phyloP scores from a whole-genome alignment of 2,797 vertebrate species.

The Cuculus canorus region DNA sequence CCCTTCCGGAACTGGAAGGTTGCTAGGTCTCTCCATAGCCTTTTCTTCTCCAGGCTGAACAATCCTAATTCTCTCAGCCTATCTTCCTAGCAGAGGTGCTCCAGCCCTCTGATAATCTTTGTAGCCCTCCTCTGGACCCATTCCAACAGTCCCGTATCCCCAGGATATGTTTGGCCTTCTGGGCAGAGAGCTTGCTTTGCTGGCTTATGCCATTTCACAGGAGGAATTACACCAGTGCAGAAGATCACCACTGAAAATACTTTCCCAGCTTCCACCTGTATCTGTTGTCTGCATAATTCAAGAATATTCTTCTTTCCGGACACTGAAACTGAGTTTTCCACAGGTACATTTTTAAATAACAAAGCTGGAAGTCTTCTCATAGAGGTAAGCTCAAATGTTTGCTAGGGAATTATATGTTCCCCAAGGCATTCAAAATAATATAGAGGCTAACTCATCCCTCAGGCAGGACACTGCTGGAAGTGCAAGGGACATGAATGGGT shows the following conservation, averaged over 20 bases:
- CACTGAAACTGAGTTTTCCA: not conserved
- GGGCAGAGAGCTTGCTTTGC: too few relatives aligned
- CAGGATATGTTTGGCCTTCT: too few relatives aligned
- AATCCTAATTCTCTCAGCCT: too few relatives aligned
- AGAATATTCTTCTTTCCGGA: not conserved
- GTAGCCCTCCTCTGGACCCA: too few relatives aligned
- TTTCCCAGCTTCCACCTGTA: not conserved
- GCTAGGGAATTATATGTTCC: not conserved
- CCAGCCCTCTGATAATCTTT: too few relatives aligned
- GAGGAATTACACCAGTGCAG: not conserved
- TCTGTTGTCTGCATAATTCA: not conserved
- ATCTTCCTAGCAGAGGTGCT: too few relatives aligned
- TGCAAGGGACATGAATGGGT: not conserved
- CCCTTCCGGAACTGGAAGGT: too few relatives aligned
- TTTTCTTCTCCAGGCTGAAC: too few relatives aligned
- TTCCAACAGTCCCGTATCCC: too few relatives aligned
- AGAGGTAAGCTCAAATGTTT: not conserved
- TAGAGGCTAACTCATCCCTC: not conserved
- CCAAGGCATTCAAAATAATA: not conserved
- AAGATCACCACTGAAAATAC: not conserved
- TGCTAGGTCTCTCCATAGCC: too few relatives aligned
- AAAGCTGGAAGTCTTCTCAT: not conserved
- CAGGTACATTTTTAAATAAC: fast-evolving
- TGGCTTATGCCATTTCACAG: not conserved
- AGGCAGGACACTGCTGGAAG: not conserved